Conservation (phyloP, 2,888 invertebrate species). For the Papilio elwesi region DNA sequence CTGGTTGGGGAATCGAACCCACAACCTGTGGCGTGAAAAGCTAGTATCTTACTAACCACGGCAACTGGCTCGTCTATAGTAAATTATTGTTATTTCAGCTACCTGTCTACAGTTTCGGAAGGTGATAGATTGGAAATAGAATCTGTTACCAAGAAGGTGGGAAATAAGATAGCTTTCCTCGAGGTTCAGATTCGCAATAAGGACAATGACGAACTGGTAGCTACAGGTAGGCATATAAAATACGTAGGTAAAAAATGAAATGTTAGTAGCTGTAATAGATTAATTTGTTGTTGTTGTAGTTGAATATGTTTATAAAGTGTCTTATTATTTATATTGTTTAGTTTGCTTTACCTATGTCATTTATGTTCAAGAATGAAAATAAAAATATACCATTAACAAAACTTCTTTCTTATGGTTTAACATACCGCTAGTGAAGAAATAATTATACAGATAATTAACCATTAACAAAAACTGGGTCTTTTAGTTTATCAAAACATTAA, state of each 20-base stretch:
- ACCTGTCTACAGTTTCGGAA: slow-evolving; percentile 88
- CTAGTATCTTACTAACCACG: no score
- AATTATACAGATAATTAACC: no score
- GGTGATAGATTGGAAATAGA: slow-evolving; percentile 92
- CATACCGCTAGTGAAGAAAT: background rate
- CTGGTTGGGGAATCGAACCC: no score
- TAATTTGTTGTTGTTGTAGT: slow-evolving; percentile 20
- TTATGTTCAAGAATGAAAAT: background rate
- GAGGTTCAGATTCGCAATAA: slow-evolving; percentile 92
- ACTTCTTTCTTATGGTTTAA: background rate
- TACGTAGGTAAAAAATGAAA: slow-evolving; percentile 67
- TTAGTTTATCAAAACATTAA: no score
- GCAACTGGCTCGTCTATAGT: no score
- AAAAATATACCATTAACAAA: background rate
- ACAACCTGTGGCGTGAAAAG: no score
- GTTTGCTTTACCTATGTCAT: background rate
- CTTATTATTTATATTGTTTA: slow-evolving; percentile 11
- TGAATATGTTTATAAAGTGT: slow-evolving; percentile 7
- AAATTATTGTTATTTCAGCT: slow-evolving; percentile 83
- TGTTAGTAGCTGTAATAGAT: slow-evolving; percentile 6
- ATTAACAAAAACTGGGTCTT: no score
- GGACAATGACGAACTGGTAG: slow-evolving; percentile 88
- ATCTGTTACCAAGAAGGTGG: slow-evolving; percentile 89
- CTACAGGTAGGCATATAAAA: slow-evolving; percentile 94
- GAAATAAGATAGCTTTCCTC: slow-evolving; percentile 92